Percentiles rank a stretch among this genome's conserved stretches.
phyloP scores from a whole-genome alignment of 1,140 invertebrate species.

The Luehdorfia chinensis region DNA sequence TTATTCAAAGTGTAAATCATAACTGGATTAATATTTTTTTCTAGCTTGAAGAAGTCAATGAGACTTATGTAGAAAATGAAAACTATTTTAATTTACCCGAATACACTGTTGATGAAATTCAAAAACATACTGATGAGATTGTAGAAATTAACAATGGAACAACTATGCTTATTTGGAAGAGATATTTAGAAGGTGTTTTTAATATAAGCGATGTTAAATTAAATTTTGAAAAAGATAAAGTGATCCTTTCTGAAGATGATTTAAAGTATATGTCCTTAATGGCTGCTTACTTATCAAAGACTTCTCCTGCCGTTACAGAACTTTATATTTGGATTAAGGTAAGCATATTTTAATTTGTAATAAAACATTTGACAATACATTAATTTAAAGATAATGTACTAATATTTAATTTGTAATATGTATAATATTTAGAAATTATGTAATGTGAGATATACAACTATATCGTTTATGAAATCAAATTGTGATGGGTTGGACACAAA shows the following conservation, averaged over 20 bases:
- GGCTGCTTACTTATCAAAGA: constrained; percentile 76
- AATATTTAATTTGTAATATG: too few relatives aligned
- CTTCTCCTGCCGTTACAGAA: constrained; percentile 78
- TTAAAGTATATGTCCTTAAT: constrained; percentile 80
- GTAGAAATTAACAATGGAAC: constrained; percentile 74
- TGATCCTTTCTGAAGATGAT: constrained; percentile 79
- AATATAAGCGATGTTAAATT: constrained; percentile 76
- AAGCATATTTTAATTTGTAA: too few relatives aligned
- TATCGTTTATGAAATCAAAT: too few relatives aligned
- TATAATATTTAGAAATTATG: too few relatives aligned
- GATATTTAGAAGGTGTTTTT: constrained; percentile 81
- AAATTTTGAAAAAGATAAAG: constrained; percentile 72
- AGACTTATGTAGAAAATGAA: constrained; percentile 67
- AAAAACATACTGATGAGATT: constrained; percentile 78
- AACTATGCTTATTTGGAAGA: constrained; percentile 78
- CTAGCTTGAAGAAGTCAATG: constrained; percentile 76
- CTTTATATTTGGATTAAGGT: constrained; percentile 84
- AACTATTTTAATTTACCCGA: constrained; percentile 77
- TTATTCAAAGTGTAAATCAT: too few relatives aligned
- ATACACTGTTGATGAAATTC: constrained; percentile 79
- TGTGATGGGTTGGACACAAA: too few relatives aligned
- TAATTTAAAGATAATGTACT: too few relatives aligned
- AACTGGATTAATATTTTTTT: constrained; percentile 19
- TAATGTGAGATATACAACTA: too few relatives aligned
- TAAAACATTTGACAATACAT: too few relatives aligned